Evolutionary conservation across 2,113 vertebrate species (phyloP).

Genomic region (Ptilorrhoa leucosticta): DNA sequence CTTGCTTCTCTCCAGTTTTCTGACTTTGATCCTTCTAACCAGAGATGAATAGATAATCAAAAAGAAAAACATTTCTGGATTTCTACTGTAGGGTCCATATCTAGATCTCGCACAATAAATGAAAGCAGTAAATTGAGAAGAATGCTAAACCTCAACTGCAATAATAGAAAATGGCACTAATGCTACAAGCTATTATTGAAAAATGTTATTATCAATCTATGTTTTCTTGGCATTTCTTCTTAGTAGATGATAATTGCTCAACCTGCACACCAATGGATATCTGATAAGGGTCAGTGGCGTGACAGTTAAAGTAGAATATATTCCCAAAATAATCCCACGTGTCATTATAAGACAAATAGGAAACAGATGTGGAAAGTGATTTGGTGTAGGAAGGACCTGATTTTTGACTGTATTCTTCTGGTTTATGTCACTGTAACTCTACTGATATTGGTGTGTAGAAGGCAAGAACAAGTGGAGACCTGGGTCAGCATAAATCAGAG

Average conservation of each 20-base stretch:
- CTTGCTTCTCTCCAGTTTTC: not conserved
- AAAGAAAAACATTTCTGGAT: not conserved
- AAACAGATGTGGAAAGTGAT: constrained; percentile 48
- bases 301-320: constrained; percentile 34
- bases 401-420: constrained; percentile 31
- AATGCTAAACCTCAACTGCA: not conserved
- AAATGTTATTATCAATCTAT: not conserved
- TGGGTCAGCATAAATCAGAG: not conserved
- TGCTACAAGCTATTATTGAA: not conserved
- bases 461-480: not conserved
- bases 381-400: constrained; percentile 15
- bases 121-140: not conserved
- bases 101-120: constrained; percentile 1
- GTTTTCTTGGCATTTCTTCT: not conserved
- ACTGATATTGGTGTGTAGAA: not conserved
- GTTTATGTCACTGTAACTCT: constrained; percentile 17
- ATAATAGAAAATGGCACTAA: constrained; percentile 13
- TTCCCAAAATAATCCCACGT: constrained; percentile 3
- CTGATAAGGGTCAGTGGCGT: constrained; percentile 34
- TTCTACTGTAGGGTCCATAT: not conserved
- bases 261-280: not conserved
- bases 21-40: not conserved
- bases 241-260: not conserved
- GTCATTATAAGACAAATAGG: constrained; percentile 11
- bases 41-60: not conserved